Evolutionary conservation across 2,888 invertebrate genomes (phyloP).

Genomic region (Bugula neritina): DNA sequence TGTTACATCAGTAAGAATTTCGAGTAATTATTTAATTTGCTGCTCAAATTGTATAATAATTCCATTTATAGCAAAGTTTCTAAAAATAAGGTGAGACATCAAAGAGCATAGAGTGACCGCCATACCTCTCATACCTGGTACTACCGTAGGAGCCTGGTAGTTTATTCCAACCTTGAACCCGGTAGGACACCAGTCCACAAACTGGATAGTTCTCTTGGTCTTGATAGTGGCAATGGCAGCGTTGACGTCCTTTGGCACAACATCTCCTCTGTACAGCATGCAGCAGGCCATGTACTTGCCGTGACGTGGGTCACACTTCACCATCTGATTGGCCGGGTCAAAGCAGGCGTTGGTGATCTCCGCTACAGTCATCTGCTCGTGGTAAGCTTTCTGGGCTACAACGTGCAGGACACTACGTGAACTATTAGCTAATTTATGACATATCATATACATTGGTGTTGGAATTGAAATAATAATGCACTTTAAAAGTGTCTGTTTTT

Average conservation of each 20-base stretch:
- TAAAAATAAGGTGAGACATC: too few species aligned
- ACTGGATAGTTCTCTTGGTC: conserved; percentile 48
- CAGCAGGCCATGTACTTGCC: conserved; percentile 53
- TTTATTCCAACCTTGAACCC: conserved; percentile 66
- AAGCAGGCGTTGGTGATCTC: conserved; percentile 34
- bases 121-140: conserved; percentile 48
- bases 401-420: too few species aligned
- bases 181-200: conserved; percentile 37
- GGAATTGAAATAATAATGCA: too few species aligned
- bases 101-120: too few species aligned
- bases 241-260: conserved; percentile 42
- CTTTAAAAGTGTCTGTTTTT: too few species aligned
- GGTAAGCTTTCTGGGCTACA: conserved; percentile 88
- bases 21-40: too few species aligned
- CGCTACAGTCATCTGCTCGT: conserved; percentile 63
- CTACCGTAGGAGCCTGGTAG: conserved; percentile 70
- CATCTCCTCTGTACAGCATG: conserved; percentile 40
- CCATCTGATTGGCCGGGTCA: conserved; percentile 33
- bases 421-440: too few species aligned
- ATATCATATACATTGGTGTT: too few species aligned
- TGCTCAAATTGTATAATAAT: too few species aligned
- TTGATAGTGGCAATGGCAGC: conserved; percentile 47
- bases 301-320: conserved; percentile 33
- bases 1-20: too few species aligned
- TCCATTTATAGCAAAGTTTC: too few species aligned